A percentile compares a stretch with the other conserved stretches of the same genome.
Conservation (phyloP, 1,140 invertebrate genomes). For the Ceratosolen solmsi region DNA sequence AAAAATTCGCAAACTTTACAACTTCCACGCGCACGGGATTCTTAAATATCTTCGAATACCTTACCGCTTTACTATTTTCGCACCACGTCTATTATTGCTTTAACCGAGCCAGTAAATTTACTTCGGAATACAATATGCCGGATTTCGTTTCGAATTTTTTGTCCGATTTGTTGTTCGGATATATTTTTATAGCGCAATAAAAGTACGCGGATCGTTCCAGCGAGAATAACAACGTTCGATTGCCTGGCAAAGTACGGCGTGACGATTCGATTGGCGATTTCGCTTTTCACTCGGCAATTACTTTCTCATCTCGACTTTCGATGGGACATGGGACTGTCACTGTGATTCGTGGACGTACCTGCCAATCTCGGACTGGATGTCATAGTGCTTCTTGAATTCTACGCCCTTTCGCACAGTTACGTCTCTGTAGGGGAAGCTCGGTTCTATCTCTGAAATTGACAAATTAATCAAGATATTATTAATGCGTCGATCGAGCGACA, state of each 20-base stretch:
- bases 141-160: neutral
- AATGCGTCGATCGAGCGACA: neutral
- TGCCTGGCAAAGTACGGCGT: too few species aligned
- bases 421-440: conserved; percentile 87
- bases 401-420: conserved; percentile 83
- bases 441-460: conserved; percentile 82
- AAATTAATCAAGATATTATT: neutral
- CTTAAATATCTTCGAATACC: neutral
- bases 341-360: conserved; percentile 73
- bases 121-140: neutral
- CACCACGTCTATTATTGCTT: neutral
- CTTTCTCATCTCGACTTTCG: too few species aligned
- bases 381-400: conserved; percentile 86
- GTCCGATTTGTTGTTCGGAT: too few species aligned
- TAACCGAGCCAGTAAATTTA: neutral
- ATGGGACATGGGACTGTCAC: too few species aligned
- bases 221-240: too few species aligned
- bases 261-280: too few species aligned
- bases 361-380: conserved; percentile 86
- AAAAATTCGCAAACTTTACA: neutral
- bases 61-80: neutral
- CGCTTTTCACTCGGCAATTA: too few species aligned
- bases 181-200: too few species aligned
- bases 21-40: neutral
- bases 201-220: too few species aligned